A percentile compares a stretch with the other conserved stretches of the same genome.
Evolutionary conservation across 2,113 vertebrate species (phyloP).

Genomic region (Xenopus laevis): DNA sequence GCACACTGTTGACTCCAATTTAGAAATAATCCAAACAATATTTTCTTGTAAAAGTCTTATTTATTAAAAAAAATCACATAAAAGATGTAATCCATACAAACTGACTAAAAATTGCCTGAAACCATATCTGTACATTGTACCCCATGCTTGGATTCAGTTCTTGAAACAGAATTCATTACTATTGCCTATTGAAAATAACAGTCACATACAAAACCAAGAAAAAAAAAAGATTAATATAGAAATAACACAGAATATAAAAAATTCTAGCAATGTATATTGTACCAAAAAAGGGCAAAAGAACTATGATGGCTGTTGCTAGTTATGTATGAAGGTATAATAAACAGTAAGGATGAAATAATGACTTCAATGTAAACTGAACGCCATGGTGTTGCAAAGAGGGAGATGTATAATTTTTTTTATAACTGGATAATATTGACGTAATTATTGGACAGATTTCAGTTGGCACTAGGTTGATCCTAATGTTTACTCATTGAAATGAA

Average conservation of each 20-base stretch:
- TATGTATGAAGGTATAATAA: neutral
- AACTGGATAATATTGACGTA: too few species aligned
- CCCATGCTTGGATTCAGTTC: neutral
- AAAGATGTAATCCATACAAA: constrained; percentile 60
- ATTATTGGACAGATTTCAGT: too few species aligned
- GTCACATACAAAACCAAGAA: too few species aligned
- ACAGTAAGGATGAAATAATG: neutral
- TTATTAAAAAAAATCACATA: constrained; percentile 70
- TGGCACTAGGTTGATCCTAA: too few species aligned
- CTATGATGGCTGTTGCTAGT: too few species aligned
- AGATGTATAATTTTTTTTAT: too few species aligned
- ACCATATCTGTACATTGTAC: neutral
- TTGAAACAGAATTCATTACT: neutral
- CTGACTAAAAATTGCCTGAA: neutral
- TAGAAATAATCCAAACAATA: too few species aligned
- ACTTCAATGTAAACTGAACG: too few species aligned
- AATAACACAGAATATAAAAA: neutral
- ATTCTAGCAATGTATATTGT: neutral
- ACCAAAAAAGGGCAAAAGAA: neutral
- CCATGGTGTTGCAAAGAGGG: too few species aligned
- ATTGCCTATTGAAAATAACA: neutral
- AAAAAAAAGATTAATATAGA: neutral
- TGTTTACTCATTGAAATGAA: too few species aligned
- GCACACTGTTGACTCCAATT: too few species aligned
- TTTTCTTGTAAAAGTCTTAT: constrained; percentile 49